Base-by-base conservation (phyloP, 1,140 invertebrate species). In the Ruditapes philippinarum region DNA sequence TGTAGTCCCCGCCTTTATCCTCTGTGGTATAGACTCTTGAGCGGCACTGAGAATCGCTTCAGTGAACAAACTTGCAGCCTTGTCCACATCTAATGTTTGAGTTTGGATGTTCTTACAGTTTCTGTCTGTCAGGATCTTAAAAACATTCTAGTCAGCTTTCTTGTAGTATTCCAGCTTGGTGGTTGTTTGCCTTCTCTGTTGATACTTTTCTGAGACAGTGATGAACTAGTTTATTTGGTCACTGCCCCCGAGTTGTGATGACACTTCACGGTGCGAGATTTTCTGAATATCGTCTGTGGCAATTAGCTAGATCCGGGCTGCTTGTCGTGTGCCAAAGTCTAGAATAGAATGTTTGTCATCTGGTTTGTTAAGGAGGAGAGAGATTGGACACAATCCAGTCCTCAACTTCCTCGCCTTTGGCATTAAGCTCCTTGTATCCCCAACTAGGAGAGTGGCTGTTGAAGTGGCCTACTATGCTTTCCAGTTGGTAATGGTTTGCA, bases 361-460 rank as follows among this genome's bases (percentile, higher is more conserved):
- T 60, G 88, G 81, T 65, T 57, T 84, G 88, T 89, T 89, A 31
- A 89, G 42, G 36, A 84, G 88, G n/a, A 54, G n/a, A n/a, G n/a
- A n/a, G n/a, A n/a, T n/a, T n/a, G n/a, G n/a, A n/a, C n/a, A n/a
- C n/a, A n/a, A n/a, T n/a, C n/a, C n/a, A n/a, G n/a, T n/a, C n/a
- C n/a, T n/a, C n/a, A n/a, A n/a, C n/a, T n/a, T n/a, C n/a, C n/a
- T n/a, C n/a, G n/a, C n/a, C n/a, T n/a, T n/a, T n/a, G n/a, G n/a
- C n/a, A n/a, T n/a, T n/a, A n/a, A n/a, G n/a, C n/a, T n/a, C n/a
- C n/a, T n/a, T n/a, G n/a, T n/a, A n/a, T n/a, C n/a, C n/a, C n/a
- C n/a, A n/a, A n/a, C n/a, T n/a, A n/a, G n/a, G n/a, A n/a, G n/a
- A n/a, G n/a, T n/a, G n/a, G n/a, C n/a, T n/a, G n/a, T n/a, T n/a